These are phyloP conservation scores for Trichoplax adhaerens DNA, from an alignment of 37 sponge, comb jelly and placozoan genomes.

Conservation along the genomic window DNA sequence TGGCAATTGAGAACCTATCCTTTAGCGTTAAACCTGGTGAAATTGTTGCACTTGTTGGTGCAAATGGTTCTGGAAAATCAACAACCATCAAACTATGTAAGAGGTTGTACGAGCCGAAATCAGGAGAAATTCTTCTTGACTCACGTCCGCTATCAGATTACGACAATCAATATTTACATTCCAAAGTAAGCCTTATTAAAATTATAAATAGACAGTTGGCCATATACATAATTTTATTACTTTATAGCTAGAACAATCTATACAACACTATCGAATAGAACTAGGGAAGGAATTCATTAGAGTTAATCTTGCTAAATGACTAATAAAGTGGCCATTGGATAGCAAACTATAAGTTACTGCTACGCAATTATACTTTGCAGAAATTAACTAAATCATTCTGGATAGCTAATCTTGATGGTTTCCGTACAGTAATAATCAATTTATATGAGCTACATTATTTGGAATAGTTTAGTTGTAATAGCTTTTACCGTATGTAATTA, in stretches of 20 bases:
- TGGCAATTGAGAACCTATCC: constrained; percentile 15
- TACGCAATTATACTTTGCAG: no score
- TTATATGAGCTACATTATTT: no score
- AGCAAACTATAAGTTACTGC: no score
- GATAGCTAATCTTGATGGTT: no score
- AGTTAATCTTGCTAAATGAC: no score
- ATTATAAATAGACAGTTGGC: no score
- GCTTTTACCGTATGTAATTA: no score
- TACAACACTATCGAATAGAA: not conserved
- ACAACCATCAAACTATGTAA: constrained; percentile 30
- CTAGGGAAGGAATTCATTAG: no score
- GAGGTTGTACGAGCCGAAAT: constrained; percentile 32
- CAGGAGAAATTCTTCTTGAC: constrained; percentile 27
- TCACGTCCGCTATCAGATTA: constrained; percentile 16
- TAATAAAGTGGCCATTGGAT: no score
- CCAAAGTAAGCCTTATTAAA: constrained; percentile 3
- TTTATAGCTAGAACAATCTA: not conserved
- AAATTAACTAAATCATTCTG: no score
- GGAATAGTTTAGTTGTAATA: no score
- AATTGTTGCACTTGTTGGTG: constrained; percentile 36
- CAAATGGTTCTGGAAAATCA: constrained; percentile 41
- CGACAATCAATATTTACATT: constrained; percentile 23
- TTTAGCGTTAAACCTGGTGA: constrained; percentile 28
- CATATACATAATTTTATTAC: not conserved
- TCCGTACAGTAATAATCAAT: no score